Base-by-base conservation (phyloP, 2,113 vertebrate species). In the Salminus brasiliensis region DNA sequence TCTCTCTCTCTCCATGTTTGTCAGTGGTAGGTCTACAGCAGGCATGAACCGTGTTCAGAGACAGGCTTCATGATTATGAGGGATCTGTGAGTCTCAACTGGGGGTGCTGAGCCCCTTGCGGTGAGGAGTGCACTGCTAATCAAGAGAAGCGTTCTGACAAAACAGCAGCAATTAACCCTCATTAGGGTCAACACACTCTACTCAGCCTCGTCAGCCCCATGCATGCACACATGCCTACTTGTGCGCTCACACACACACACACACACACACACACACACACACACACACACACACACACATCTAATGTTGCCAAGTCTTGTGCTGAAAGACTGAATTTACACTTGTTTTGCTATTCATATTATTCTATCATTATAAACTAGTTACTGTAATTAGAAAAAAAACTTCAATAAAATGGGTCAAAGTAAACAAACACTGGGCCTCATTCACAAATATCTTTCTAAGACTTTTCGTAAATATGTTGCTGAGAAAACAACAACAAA, bases 111-210 rank as follows among this genome's bases (percentile, higher is more conserved):
- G 23, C 2, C 2, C 39, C 34, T 80, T 41, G 21, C 67, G 5
- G 25, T 70, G 43, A 57, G 66, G 59, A 65, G 60, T 3, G 18
- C 52, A 70, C 67, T 73, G 55, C 80, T 84, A 85, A 89, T 87
- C 81, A 84, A 79, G 66, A 81, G 63, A 84, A 84, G 71, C 53
- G 27, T 76, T 73, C 30, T 69, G 80, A 85, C 68, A 79, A 81
- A 85, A 79, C 76, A 76, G 68, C 78, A 73, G 79, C 76, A 88
- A 87, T 86, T 83, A 66, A 76, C 78, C 74, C 81, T 88, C 43
- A 72, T 89, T 76, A 83, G 77, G 85, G 86, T 88, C 83, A 74
- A 82, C 68, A 79, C 47, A 74, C 72, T 81, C 69, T 83, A 67
- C 18, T 84, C 83, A 81, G 74, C 43, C 43, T 32, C 39, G 76